Conservation (phyloP, 1,140 invertebrate genomes). For the Andricus grossulariae region DNA sequence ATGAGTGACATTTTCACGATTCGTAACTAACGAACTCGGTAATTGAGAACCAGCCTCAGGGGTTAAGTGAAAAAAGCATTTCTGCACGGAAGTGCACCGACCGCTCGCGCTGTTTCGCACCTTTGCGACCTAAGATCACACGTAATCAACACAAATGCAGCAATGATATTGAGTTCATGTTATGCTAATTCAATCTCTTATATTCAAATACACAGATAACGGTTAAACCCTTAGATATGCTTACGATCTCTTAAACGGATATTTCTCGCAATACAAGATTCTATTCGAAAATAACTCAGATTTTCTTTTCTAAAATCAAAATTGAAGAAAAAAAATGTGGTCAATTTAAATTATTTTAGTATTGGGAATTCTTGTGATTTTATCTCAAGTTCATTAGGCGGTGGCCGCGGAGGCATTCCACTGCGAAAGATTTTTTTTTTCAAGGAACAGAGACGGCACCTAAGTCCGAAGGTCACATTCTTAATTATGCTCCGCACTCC, state of each 20-base stretch:
- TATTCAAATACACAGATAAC: not conserved
- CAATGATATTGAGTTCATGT: not conserved
- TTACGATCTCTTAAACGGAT: not conserved
- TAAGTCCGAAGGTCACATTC: constrained; percentile 21
- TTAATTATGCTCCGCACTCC: constrained; percentile 23
- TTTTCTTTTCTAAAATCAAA: not conserved
- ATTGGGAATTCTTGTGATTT: constrained; percentile 19
- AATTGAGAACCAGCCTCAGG: constrained; percentile 52
- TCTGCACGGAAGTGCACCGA: constrained; percentile 48
- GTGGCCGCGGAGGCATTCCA: constrained; percentile 11
- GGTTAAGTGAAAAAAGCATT: constrained; percentile 40
- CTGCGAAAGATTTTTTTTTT: constrained; percentile 16
- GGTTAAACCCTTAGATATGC: not conserved
- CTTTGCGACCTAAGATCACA: constrained; percentile 4
- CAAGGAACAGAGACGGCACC: constrained; percentile 12
- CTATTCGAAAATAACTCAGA: not conserved
- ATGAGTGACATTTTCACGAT: constrained; percentile 68
- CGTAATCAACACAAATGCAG: not conserved
- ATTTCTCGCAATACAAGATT: not conserved
- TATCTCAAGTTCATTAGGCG: constrained; percentile 23
- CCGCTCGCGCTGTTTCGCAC: constrained; percentile 26
- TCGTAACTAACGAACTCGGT: constrained; percentile 54
- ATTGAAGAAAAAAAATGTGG: not conserved
- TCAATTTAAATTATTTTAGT: constrained; percentile 22
- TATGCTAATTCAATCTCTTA: not conserved